Percentiles rank a stretch among this genome's conserved stretches.
Evolutionary conservation across 2,113 vertebrate genomes (phyloP).

Genomic region (Paratilapia polleni): DNA sequence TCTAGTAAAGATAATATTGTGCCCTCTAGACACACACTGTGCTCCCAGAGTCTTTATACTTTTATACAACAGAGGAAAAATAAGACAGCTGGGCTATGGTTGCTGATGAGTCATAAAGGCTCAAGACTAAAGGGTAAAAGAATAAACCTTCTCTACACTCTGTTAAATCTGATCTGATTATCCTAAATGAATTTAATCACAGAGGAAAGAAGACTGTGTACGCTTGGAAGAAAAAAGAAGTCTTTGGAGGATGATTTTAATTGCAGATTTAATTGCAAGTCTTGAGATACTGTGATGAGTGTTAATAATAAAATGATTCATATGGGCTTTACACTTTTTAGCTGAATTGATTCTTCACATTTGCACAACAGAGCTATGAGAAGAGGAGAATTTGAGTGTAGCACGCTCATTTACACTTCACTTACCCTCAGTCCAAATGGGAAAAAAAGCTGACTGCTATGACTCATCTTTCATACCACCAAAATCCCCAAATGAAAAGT

Average conservation of each 20-base stretch:
- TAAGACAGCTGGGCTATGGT: constrained; percentile 6
- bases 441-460: constrained; percentile 10
- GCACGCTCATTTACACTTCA: background rate
- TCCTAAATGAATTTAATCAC: background rate
- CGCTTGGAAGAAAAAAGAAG: background rate
- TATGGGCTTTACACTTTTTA: background rate
- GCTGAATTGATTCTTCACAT: background rate
- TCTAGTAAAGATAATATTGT: constrained; percentile 17
- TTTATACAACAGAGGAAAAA: constrained; percentile 3
- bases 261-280: background rate
- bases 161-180: background rate
- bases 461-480: constrained; percentile 42
- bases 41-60: constrained; percentile 22
- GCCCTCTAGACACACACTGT: background rate
- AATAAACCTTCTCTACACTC: background rate
- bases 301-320: background rate
- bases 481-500: constrained; percentile 21
- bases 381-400: background rate
- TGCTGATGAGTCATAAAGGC: constrained; percentile 57
- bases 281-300: background rate
- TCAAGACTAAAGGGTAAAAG: constrained; percentile 1
- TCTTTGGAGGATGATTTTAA: background rate
- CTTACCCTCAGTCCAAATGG: background rate
- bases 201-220: background rate
- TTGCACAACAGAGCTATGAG: background rate